Evolutionary conservation across 2,113 vertebrate genomes (phyloP).

Genomic region (Cryptotis parvus): DNA sequence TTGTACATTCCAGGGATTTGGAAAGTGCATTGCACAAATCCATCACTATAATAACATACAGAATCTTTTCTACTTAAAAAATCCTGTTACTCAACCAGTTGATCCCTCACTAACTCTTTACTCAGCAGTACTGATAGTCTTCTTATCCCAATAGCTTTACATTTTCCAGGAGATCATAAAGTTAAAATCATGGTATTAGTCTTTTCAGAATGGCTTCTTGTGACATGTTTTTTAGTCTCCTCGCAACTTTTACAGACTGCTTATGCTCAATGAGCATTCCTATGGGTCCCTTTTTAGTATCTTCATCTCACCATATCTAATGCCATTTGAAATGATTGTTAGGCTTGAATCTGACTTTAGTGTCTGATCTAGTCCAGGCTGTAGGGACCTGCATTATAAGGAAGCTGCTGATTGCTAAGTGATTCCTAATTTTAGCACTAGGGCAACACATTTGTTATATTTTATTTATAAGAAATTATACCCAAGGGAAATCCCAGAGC

Average conservation of each 20-base stretch:
- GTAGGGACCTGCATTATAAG: background rate
- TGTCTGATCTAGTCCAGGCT: background rate
- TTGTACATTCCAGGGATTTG: background rate
- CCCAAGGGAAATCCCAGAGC: background rate
- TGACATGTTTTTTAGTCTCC: background rate
- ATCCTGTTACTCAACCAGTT: background rate
- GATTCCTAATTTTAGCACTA: background rate
- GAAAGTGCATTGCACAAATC: background rate
- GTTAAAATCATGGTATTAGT: background rate
- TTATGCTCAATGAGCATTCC: background rate
- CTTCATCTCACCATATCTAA: background rate
- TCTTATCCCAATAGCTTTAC: background rate
- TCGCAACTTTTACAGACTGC: background rate
- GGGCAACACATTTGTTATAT: background rate
- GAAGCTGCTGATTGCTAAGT: background rate
- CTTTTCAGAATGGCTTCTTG: background rate
- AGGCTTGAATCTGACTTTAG: background rate
- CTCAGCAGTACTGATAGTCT: background rate
- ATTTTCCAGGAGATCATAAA: background rate
- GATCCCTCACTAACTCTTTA: background rate
- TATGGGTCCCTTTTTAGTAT: background rate
- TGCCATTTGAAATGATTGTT: background rate
- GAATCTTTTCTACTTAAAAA: background rate
- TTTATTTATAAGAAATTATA: background rate
- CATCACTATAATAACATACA: background rate